phyloP scores from a whole-genome alignment of 2,113 vertebrate species.

The Colossoma macropomum region DNA sequence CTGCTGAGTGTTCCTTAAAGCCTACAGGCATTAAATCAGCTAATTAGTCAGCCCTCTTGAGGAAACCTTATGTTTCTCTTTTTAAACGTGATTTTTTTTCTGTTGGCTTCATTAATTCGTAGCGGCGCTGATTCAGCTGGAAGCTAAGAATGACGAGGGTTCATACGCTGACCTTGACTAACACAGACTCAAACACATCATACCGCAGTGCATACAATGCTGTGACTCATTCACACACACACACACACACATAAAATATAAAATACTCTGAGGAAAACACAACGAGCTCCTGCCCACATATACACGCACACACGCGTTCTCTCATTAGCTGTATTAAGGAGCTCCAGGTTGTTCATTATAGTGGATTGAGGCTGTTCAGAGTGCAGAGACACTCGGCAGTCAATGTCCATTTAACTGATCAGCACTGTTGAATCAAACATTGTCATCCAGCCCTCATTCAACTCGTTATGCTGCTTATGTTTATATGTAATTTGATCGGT shows the following conservation, averaged over 20 bases:
- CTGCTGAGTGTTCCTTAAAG: background rate
- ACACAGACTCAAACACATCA: background rate
- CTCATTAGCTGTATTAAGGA: background rate
- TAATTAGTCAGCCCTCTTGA: background rate
- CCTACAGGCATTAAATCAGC: background rate
- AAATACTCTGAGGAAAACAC: background rate
- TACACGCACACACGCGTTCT: background rate
- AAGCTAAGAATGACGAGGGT: background rate
- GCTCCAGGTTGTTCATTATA: constrained; percentile 15
- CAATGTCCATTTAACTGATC: constrained; percentile 47
- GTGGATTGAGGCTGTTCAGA: constrained; percentile 11
- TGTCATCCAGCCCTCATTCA: constrained; percentile 14
- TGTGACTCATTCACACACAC: background rate
- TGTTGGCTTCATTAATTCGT: background rate
- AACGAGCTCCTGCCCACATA: background rate
- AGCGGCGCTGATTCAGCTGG: background rate
- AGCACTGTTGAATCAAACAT: constrained; percentile 21
- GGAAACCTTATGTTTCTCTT: background rate
- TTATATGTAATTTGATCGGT: too few species aligned
- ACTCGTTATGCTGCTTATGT: background rate
- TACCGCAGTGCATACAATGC: background rate
- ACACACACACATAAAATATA: background rate
- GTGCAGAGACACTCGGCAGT: constrained; percentile 10
- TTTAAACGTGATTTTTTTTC: constrained; percentile 1
- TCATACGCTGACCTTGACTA: background rate